Percentiles rank a stretch among this genome's conserved stretches.
phyloP scores from a whole-genome alignment of 2,797 vertebrate species.

The Poeciliopsis gracilis region DNA sequence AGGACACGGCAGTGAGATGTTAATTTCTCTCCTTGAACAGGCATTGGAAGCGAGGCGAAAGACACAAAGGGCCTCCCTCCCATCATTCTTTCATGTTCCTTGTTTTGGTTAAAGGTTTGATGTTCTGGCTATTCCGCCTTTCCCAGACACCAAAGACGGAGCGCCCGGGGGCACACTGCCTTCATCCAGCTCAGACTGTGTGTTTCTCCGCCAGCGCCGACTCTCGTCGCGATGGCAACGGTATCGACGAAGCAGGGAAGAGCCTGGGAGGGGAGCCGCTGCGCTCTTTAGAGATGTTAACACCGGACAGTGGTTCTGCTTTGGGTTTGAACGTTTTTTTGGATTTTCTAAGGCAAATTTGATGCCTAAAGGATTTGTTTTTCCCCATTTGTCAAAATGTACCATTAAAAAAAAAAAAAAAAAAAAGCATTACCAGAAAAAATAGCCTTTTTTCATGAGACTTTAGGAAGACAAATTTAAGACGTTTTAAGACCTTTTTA shows the following conservation, averaged over 20 bases:
- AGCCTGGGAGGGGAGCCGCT: not conserved
- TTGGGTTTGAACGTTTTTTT: not conserved
- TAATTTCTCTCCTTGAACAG: not conserved
- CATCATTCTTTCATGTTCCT: slow-evolving; percentile 59
- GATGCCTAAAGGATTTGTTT: not conserved
- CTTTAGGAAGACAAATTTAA: no score
- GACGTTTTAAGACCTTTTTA: no score
- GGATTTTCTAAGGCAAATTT: not conserved
- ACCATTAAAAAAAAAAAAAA: no score
- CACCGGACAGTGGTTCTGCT: not conserved
- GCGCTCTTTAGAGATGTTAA: not conserved
- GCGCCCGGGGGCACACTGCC: not conserved
- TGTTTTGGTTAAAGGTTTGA: slow-evolving; percentile 49
- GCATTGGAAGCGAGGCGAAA: slow-evolving; percentile 1
- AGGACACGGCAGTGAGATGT: not conserved
- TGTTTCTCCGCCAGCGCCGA: not conserved
- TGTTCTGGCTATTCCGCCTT: slow-evolving; percentile 31
- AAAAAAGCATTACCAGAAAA: not conserved
- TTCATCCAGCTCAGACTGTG: not conserved
- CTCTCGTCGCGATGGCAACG: not conserved
- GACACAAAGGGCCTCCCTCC: slow-evolving; percentile 23
- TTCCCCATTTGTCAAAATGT: not conserved
- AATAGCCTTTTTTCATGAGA: not conserved
- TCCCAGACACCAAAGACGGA: not conserved
- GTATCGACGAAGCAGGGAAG: not conserved